Percentiles rank a stretch among this genome's conserved stretches.
phyloP scores from a whole-genome alignment of 2,888 invertebrate genomes.

The Syrphus vitripennis region DNA sequence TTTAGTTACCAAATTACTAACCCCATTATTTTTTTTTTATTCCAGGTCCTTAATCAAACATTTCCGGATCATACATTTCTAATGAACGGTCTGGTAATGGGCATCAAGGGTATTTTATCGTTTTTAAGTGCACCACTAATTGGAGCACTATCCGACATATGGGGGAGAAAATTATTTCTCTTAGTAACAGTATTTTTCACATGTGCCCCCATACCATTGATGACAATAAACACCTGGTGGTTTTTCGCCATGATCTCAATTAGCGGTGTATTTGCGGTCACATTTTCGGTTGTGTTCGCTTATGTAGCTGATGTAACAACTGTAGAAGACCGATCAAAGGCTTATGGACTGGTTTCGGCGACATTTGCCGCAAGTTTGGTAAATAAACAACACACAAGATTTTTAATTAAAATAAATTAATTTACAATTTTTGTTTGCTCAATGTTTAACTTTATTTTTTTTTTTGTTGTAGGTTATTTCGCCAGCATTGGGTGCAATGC shows the following conservation, averaged over 20 bases:
- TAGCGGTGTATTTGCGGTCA: conserved; percentile 99
- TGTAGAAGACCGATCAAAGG: conserved; percentile 95
- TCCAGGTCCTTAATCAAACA: conserved; percentile 93
- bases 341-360: conserved; percentile 98
- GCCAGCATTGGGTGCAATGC: conserved; percentile 96
- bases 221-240: conserved; percentile 99
- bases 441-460: too few species aligned
- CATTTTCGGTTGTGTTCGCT: conserved; percentile 99
- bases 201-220: conserved; percentile 98
- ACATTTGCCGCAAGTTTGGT: conserved; percentile 99
- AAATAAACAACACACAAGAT: conserved; percentile 11
- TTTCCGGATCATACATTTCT: conserved; percentile 98
- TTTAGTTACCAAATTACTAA: too few species aligned
- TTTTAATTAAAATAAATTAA: background rate
- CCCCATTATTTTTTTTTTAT: background rate
- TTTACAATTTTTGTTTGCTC: conserved; percentile 10
- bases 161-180: conserved; percentile 99
- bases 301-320: conserved; percentile 99
- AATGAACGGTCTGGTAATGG: conserved; percentile 99
- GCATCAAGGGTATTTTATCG: conserved; percentile 98
- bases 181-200: conserved; percentile 99
- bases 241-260: conserved; percentile 99
- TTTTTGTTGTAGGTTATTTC: conserved; percentile 87
- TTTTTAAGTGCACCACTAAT: conserved; percentile 98
- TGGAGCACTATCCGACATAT: conserved; percentile 98